Evolutionary conservation across 1,140 invertebrate species (phyloP).

Genomic region (Battus philenor): DNA sequence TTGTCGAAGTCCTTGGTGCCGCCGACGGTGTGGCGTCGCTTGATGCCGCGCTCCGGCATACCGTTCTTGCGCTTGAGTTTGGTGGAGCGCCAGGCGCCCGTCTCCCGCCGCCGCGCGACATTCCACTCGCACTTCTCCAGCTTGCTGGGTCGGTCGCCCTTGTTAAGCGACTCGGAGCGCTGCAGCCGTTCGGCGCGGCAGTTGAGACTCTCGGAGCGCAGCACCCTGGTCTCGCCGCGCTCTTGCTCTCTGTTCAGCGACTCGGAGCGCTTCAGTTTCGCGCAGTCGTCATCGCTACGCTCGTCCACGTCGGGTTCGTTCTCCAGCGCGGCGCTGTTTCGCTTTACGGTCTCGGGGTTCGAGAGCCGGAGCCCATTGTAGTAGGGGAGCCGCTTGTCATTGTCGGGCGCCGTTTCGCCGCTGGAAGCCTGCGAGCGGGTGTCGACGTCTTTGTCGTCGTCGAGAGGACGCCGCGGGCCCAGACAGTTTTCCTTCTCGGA

Average conservation of each 20-base stretch:
- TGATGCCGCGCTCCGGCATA: conserved; percentile 86
- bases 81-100: conserved; percentile 72
- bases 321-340: conserved; percentile 39
- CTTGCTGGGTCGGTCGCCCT: conserved; percentile 84
- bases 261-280: conserved; percentile 77
- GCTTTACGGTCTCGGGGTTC: conserved; percentile 37
- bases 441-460: conserved; percentile 60
- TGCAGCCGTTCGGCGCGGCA: conserved; percentile 74
- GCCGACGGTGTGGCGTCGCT: conserved; percentile 93
- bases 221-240: conserved; percentile 69
- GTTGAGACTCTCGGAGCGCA: conserved; percentile 76
- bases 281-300: conserved; percentile 27
- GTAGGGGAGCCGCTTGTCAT: conserved; percentile 39
- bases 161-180: conserved; percentile 82
- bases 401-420: conserved; percentile 42
- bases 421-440: conserved; percentile 52
- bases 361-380: conserved; percentile 18
- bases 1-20: conserved; percentile 88
- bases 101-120: conserved; percentile 82
- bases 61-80: conserved; percentile 85
- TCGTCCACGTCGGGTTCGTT: conserved; percentile 17
- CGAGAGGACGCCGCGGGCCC: conserved; percentile 15
- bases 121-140: conserved; percentile 90
- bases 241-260: conserved; percentile 74
- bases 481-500: conserved; percentile 29